These are phyloP conservation scores for Myotis brandtii DNA, from an alignment of 2,113 vertebrate species.

Conservation along the genomic window DNA sequence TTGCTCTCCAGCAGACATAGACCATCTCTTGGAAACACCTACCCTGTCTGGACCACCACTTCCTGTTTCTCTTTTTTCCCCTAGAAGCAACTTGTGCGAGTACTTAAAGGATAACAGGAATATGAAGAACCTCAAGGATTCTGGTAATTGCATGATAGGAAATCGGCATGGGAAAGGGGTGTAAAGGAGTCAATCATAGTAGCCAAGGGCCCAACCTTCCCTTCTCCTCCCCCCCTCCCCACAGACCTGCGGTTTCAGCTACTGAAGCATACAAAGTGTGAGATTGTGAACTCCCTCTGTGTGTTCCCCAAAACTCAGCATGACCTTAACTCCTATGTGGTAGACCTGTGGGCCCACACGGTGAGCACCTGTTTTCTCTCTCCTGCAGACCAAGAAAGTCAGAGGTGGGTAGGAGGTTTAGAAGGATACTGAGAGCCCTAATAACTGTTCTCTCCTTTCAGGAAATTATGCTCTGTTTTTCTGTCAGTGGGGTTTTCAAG, in stretches of 20 bases:
- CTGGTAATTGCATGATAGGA: slow-evolving; percentile 82
- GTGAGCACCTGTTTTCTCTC: slow-evolving; percentile 77
- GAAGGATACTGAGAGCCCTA: too few relatives aligned
- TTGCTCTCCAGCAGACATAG: background rate
- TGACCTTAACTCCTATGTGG: slow-evolving; percentile 87
- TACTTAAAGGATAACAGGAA: slow-evolving; percentile 91
- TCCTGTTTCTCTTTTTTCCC: background rate
- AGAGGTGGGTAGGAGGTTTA: background rate
- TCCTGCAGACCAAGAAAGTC: background rate
- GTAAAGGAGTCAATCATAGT: background rate
- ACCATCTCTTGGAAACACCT: background rate
- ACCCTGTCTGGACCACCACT: too few relatives aligned
- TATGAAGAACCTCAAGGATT: slow-evolving; percentile 89
- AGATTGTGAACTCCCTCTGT: slow-evolving; percentile 90
- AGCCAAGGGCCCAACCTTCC: background rate
- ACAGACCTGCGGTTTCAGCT: slow-evolving; percentile 85
- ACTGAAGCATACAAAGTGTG: slow-evolving; percentile 89
- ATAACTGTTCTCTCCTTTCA: slow-evolving; percentile 66
- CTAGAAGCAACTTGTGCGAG: slow-evolving; percentile 86
- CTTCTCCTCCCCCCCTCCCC: too few relatives aligned
- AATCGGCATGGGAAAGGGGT: background rate
- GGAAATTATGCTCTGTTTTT: slow-evolving; percentile 91
- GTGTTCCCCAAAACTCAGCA: slow-evolving; percentile 92
- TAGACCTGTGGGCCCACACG: slow-evolving; percentile 89
- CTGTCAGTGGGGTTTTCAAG: slow-evolving; percentile 91